Conservation (phyloP, 2,888 invertebrate genomes). For the Drosophila koepferae region DNA sequence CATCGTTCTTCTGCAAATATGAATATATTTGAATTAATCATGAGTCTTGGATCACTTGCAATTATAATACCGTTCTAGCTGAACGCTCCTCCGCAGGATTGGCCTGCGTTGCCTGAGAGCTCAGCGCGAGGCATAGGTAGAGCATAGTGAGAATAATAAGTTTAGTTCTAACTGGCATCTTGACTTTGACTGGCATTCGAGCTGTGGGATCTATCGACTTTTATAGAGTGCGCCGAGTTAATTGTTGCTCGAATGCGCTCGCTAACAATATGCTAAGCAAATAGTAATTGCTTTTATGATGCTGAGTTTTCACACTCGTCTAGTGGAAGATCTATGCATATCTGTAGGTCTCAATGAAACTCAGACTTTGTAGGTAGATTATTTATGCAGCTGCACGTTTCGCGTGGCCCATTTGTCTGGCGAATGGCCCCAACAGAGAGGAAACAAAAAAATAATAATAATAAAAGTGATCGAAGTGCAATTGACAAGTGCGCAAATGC, state of each 20-base stretch:
- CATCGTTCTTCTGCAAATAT: conserved; percentile 40
- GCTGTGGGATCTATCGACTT: conserved; percentile 27
- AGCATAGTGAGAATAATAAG: conserved; percentile 25
- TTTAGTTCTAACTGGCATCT: conserved; percentile 52
- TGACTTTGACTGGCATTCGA: conserved; percentile 44
- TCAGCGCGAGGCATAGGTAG: conserved; percentile 32
- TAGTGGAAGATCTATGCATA: conserved; percentile 11
- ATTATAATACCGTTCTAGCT: conserved; percentile 24
- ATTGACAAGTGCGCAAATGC: conserved; percentile 76
- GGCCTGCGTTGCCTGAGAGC: conserved; percentile 16
- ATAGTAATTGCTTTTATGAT: conserved; percentile 34
- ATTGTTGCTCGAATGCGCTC: conserved; percentile 12
- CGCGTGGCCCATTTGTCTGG: conserved; percentile 58
- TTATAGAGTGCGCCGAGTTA: conserved; percentile 46
- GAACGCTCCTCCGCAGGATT: conserved; percentile 21
- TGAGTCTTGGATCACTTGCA: neutral
- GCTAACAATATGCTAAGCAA: conserved; percentile 6
- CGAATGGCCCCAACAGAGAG: conserved; percentile 32
- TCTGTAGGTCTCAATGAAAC: conserved; percentile 31
- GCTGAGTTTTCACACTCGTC: conserved; percentile 22
- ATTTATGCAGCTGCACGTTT: conserved; percentile 81
- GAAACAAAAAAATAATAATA: neutral
- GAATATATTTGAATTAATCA: neutral
- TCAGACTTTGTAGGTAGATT: conserved; percentile 10
- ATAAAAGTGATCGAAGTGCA: conserved; percentile 56